phyloP scores from a whole-genome alignment of 2,113 vertebrate genomes.

The Hippocampus abdominalis region DNA sequence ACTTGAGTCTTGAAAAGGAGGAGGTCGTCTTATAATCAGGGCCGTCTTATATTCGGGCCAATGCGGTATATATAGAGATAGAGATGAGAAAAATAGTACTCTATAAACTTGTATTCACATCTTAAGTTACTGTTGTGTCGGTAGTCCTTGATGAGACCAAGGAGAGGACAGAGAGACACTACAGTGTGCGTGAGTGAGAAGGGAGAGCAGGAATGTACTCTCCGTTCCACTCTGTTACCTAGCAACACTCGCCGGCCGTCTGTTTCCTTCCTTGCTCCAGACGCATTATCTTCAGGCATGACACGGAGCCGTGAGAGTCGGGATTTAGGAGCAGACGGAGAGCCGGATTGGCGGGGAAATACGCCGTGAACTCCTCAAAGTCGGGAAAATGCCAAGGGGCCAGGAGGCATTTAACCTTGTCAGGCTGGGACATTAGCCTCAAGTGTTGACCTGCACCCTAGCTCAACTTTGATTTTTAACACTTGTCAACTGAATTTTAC shows the following conservation, averaged over 20 bases:
- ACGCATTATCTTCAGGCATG: slow-evolving; percentile 42
- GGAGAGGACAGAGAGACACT: slow-evolving; percentile 44
- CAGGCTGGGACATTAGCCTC: slow-evolving; percentile 3
- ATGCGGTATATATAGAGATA: too few relatives aligned
- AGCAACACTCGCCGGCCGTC: slow-evolving; percentile 61
- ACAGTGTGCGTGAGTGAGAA: slow-evolving; percentile 38
- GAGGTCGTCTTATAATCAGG: too few relatives aligned
- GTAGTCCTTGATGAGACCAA: slow-evolving; percentile 21
- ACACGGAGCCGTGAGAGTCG: slow-evolving; percentile 36
- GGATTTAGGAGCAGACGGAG: slow-evolving; percentile 35
- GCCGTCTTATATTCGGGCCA: too few relatives aligned
- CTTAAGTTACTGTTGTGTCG: neutral
- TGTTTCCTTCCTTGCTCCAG: slow-evolving; percentile 43
- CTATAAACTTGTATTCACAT: neutral
- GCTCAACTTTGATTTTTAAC: slow-evolving; percentile 9
- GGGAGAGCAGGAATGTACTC: slow-evolving; percentile 44
- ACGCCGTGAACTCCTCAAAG: slow-evolving; percentile 37
- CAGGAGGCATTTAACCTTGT: slow-evolving; percentile 26
- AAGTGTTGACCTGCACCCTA: neutral
- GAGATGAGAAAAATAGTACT: neutral
- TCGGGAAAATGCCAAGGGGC: slow-evolving; percentile 38
- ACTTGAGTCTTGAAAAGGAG: too few relatives aligned
- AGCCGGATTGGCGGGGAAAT: slow-evolving; percentile 46
- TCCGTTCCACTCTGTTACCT: slow-evolving; percentile 67
- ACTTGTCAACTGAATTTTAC: neutral